Base-by-base conservation (phyloP, 2,888 invertebrate genomes). In the Subacronicta megacephala region DNA sequence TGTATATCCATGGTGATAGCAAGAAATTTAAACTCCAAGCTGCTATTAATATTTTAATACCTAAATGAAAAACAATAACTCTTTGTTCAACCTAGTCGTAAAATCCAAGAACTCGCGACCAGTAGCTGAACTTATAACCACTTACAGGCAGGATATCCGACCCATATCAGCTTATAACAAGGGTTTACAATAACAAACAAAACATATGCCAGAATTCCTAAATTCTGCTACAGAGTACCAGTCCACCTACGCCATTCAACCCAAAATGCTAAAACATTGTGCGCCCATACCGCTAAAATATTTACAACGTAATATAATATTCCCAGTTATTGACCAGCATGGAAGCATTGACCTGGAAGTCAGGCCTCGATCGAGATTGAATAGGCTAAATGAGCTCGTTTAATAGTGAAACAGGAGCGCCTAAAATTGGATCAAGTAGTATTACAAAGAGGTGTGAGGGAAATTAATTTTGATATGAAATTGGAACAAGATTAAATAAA, bases 311-410 rank as follows among this genome's bases (percentile, higher is more conserved):
- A 35, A 51, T 52, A 38, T 35, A 49, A 46, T 50, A 60, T 55
- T 50, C 29, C n/a, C 20, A 44, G 37, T 52, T 62, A 62, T 55
- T 55, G 49, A 54, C 45, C 42, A 40, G 43, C 38, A 7, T 46
- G 12, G 52, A 57, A 26, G 42, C 52, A 50, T 44, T 63, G 63
- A 59, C 61, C 61, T 58, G 55, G 35, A 61, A 60, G 37, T 53
- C 20, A 58, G 53, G 43, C 29, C 26, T 31, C 50, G 26, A 41
- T 38, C 35, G 40, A 47, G 53, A 49, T 56, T 56, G 49, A 58
- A 61, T 49, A 49, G 45, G 36, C 43, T 41, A 46, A 59, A 59
- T 63, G 49, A 64, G 49, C 40, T 41, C 23, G 41, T 36, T 50
- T 17, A 42, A 45, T 54, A 45, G 42, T 44, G 44, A 47, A 56